Evolutionary conservation across 2,113 vertebrate species (phyloP).

Genomic region (Colaptes auratus): DNA sequence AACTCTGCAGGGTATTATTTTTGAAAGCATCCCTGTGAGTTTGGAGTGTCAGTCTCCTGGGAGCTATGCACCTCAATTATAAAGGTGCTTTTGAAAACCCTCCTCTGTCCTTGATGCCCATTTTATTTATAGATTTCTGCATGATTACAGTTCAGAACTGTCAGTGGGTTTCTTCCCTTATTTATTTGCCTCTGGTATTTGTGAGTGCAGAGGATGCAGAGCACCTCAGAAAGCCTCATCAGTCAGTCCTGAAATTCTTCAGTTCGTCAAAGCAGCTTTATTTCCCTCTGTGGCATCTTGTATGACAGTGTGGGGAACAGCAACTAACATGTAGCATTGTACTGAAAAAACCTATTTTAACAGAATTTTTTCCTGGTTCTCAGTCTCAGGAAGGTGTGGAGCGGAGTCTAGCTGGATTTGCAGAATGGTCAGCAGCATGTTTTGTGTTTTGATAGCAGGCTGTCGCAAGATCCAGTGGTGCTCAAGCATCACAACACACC

Average conservation of each 20-base stretch:
- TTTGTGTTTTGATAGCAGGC: background rate
- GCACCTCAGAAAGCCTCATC: background rate
- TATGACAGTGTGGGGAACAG: background rate
- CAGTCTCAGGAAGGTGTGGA: background rate
- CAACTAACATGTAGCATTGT: background rate
- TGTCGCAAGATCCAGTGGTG: background rate
- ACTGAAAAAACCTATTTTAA: background rate
- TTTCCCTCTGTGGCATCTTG: background rate
- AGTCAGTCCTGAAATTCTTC: background rate
- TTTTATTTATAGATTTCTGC: slow-evolving; percentile 44
- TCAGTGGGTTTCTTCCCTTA: background rate
- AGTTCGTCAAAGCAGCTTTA: background rate
- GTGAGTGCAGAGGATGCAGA: background rate
- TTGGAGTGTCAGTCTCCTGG: slow-evolving; percentile 17
- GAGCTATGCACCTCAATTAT: slow-evolving; percentile 25
- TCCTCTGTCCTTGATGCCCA: background rate
- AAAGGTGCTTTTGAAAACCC: slow-evolving; percentile 53
- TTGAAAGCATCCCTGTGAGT: slow-evolving; percentile 46
- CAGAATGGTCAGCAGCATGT: background rate
- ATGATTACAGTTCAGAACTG: background rate
- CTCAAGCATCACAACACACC: fast-evolving
- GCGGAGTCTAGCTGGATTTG: background rate
- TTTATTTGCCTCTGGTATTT: background rate
- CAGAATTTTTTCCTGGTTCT: background rate
- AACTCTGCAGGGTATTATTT: slow-evolving; percentile 52